Base-by-base conservation (phyloP, 2,113 vertebrate genomes). In the Scalopus aquaticus region DNA sequence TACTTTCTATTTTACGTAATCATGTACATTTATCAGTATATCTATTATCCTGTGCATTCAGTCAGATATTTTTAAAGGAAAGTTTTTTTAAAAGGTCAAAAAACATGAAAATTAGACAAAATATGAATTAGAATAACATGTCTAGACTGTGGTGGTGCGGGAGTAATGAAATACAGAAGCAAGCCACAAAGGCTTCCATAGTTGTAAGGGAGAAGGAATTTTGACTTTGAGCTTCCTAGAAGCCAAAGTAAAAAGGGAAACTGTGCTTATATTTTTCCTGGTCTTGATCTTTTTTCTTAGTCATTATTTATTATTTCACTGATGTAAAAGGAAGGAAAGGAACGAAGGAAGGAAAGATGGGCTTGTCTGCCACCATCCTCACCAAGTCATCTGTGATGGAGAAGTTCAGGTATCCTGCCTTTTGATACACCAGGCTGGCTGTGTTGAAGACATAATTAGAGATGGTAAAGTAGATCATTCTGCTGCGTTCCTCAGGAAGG, bases 391-490 rank as follows among this genome's bases (percentile, higher is more conserved):
- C 96, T 0, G 98, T 98, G 97, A 99, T 58, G 24, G 96, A 91
- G 0, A 98, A 98, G 92, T 95, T 96, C 91, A 98, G 92, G 0
- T 73, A 91, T 9, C 98, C 98, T 0, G 97, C 94, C 3, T 87
- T 1, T 0, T 98, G 92, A 95, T 98, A 98, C 16, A 97, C 97
- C 0, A 86, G 35, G 62, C 98, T 22, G 0, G 98, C 98, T 0
- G 98, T 98, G 97, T 98, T 99, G 97, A 99, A 98, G 97, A 98
- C 97, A 9, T 98, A 98, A 30, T 98, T 97, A 16, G 98, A 98
- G 90, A 96, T 44, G 12, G 97, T 98, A 0, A 98, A 98, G 92
- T 98, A 98, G 95, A 98, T 93, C 98, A 99, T 99, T 64, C 51
- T 96, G 26, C 85, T 49, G 0, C 96, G 95, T 5, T 98, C 97